Percentiles rank a stretch among this genome's conserved stretches.
Conservation (phyloP, 1,140 invertebrate genomes). For the Drosophila azteca region DNA sequence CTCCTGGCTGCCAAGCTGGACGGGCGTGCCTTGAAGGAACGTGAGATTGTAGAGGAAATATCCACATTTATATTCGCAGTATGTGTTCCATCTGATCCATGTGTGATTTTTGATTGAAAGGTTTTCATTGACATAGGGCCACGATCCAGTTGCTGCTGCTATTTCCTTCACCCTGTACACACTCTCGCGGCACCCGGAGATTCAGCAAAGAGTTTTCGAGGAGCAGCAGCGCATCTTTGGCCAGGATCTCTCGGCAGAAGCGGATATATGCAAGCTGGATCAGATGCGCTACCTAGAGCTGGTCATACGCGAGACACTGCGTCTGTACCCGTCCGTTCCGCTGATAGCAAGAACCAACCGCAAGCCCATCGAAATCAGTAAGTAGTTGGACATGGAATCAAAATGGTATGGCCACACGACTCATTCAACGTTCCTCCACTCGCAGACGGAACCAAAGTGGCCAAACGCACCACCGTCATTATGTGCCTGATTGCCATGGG, state of each 20-base stretch:
- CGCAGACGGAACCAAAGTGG: slow-evolving; percentile 71
- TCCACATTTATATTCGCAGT: slow-evolving; percentile 91
- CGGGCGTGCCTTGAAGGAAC: slow-evolving; percentile 85
- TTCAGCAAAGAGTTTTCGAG: slow-evolving; percentile 85
- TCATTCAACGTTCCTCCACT: too few relatives aligned
- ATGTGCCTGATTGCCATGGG: slow-evolving; percentile 81
- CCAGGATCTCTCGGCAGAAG: slow-evolving; percentile 55
- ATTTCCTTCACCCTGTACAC: slow-evolving; percentile 75
- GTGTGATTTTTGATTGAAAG: background rate
- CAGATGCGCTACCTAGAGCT: slow-evolving; percentile 88
- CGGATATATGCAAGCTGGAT: slow-evolving; percentile 84
- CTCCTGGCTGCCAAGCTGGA: slow-evolving; percentile 83
- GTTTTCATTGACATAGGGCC: slow-evolving; percentile 85
- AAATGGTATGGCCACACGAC: background rate
- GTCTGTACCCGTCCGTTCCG: slow-evolving; percentile 90
- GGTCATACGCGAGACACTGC: slow-evolving; percentile 88
- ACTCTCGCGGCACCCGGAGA: slow-evolving; percentile 64
- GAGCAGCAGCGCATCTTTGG: slow-evolving; percentile 86
- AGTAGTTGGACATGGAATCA: slow-evolving; percentile 5
- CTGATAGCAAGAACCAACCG: slow-evolving; percentile 86
- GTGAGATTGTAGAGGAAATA: slow-evolving; percentile 89
- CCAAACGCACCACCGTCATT: slow-evolving; percentile 73
- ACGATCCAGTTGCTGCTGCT: slow-evolving; percentile 70
- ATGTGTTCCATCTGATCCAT: slow-evolving; percentile 14
- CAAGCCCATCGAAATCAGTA: slow-evolving; percentile 87